Evolutionary conservation across 1,140 invertebrate species (phyloP), one percentile per base, ranked within the genome.

Genomic region (Drosophila repleta): DNA sequence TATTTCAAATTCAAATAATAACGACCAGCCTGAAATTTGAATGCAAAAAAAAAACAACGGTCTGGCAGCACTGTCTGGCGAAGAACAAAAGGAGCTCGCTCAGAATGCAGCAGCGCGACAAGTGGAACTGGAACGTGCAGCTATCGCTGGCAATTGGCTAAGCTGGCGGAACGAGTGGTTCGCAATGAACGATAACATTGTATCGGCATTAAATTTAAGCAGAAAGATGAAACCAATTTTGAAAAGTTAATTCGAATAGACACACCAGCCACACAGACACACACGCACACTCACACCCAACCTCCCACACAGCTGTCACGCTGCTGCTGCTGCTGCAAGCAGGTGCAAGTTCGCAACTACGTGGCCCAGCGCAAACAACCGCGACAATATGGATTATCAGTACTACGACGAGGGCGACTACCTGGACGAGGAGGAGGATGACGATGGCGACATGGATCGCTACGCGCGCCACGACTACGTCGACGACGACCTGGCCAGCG

Each of bases 321-420:
- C 21, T 52, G 60, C 32, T 41, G 48, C 17, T 35, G 61, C 37
- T 29, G 35, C 13, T 32, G 29, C 29, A 41, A 39, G 51, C 62
- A 45, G 48, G 5, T 52, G 60, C 21, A 29, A 51, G 26, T 52
- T 20, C n/a, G 4, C 15, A 18, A 52, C 18, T 65, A 65, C 51
- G 51, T 65, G 62, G 62, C 52, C 41, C 7, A 49, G 17, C 6
- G 11, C 3, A 39, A 4, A 43, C 17, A 43, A 43, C 39, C 8
- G n/a, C 17, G 39, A 26, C 29, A 46, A 13, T 6, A 87, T 87
- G 83, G 83, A 90, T 51, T 90, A 90, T 63, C 66, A 90, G 11
- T 87, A 87, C 60, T 87, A 73, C 56, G 82, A 88, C 62, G 82
- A 77, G 13, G 52, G 51, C 17, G 83, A 88, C 57, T 88, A 88